Evolutionary conservation across 1,140 invertebrate species (phyloP).

Genomic region (Bactericera cockerelli): DNA sequence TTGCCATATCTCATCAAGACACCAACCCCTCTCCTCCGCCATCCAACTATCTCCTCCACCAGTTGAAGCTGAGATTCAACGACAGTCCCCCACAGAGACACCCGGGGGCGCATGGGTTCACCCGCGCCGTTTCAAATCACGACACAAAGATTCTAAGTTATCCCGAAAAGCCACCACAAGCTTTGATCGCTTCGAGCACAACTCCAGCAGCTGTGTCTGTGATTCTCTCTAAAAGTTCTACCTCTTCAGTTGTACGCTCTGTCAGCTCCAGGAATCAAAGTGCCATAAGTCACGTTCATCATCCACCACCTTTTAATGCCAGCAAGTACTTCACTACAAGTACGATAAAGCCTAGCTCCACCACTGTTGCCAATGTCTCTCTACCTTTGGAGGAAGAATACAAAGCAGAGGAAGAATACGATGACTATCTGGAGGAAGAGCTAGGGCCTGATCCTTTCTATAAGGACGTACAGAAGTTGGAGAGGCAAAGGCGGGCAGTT

Average conservation of each 20-base stretch:
- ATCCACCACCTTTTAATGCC: not conserved
- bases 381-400: not conserved
- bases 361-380: not conserved
- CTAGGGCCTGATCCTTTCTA: constrained; percentile 13
- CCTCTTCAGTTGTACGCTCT: not conserved
- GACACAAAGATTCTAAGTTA: not conserved
- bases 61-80: not conserved
- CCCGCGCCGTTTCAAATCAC: not conserved
- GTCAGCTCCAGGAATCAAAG: not conserved
- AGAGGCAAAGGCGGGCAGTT: not conserved
- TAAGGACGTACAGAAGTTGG: constrained; percentile 14
- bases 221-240: not conserved
- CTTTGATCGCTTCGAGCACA: not conserved
- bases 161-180: not conserved
- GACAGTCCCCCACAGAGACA: not conserved
- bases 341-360: not conserved
- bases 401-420: constrained; percentile 6
- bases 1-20: not conserved
- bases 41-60: constrained; percentile 8
- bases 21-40: not conserved
- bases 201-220: not conserved
- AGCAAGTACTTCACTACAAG: too few relatives aligned
- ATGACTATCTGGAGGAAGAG: constrained; percentile 11
- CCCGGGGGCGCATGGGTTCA: not conserved
- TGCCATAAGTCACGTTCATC: not conserved